Evolutionary conservation across 2,113 vertebrate genomes (phyloP), one percentile per base, ranked within the genome.

Genomic region (Myocastor coypus): DNA sequence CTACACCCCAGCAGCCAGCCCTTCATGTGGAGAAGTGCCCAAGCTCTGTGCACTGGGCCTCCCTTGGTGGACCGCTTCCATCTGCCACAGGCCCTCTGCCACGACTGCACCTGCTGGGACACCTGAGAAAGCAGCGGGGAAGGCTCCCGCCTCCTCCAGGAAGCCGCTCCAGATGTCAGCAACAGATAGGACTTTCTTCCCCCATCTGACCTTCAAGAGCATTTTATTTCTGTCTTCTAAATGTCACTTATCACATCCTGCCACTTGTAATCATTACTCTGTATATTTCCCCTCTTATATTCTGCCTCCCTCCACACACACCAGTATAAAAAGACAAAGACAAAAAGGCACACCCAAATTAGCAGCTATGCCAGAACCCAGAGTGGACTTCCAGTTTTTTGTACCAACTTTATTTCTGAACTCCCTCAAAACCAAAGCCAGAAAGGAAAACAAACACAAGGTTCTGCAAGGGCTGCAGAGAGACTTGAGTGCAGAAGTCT

Each of bases 371-470:
- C 71, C 17, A n/a, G 88, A 77, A 55, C 71, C 42, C 71, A 64
- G 85, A 40, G 2, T 0, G 55, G 42, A 13, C 11, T 52, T 8
- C 2, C 37, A 8, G 71, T 55, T 66, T 78, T 34, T 32, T 71
- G 59, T 32, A 73, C 71, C 24, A 34, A n/a, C 24, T 10, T 75
- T 34, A 40, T 34, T 63, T 59, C 87, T 10, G 30, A 87, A 94
- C 92, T 92, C 61, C 64, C 81, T 89, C 59, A 69, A 42, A 83
- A 89, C 57, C 75, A 66, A 52, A 83, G 40, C 24, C 42, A 81
- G 52, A 59, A 80, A 52, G 40, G 26, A 34, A 50, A 32, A 91
- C n/a, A 52, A 24, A 40, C 40, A 16, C 22, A n/a, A 30, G 50
- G 34, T 10, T 84, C 73, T 32, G 55, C 17, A 7, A 14, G 73